Base-by-base conservation (phyloP, 2,888 invertebrate species). In the Philonicus albiceps region DNA sequence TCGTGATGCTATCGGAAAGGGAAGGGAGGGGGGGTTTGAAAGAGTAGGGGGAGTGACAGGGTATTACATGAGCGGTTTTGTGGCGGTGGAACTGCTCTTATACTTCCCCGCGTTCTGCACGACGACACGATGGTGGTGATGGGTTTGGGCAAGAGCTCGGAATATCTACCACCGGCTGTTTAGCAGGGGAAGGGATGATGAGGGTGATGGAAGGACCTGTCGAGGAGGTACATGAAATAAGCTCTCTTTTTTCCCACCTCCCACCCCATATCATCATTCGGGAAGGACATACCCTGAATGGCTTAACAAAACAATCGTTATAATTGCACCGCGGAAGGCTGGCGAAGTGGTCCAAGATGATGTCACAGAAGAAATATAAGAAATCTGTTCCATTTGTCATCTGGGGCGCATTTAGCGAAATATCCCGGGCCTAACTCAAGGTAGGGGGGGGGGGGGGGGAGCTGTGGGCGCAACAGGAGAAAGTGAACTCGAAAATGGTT, bases 361-460 rank as follows among this genome's bases (percentile, higher is more conserved):
- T 83, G 83, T 83, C 83, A 64, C 83, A 40, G 34, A 89, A 86
- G 87, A 88, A 88, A 86, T 74, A 88, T 43, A 43, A 88, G 87
- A 90, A 90, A 89, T 90, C 89, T 91, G 91, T 89, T 89, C 91
- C 90, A 91, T 91, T 91, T 91, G 91, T 91, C 90, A 91, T 91
- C 90, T 91, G 90, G 90, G 90, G 89, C 91, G 89, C 89, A 91
- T 91, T 91, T 90, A 90, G 91, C 49, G 49, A n/a, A 49, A 43
- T 43, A n/a, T 49, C 49, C n/a, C n/a, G 49, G 49, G 49, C 49
- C 49, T 49, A 49, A n/a, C 49, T 49, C n/a, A 49, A 19, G 49
- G n/a, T 19, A 7, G 16, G 49, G 49, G n/a, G n/a, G n/a, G n/a
- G n/a, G n/a, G n/a, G n/a, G n/a, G n/a, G n/a, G n/a, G n/a, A n/a